Percentiles rank a stretch among this genome's conserved stretches.
These are phyloP conservation scores for Nicator chloris DNA, from an alignment of 2,113 vertebrate species.

Conservation along the genomic window DNA sequence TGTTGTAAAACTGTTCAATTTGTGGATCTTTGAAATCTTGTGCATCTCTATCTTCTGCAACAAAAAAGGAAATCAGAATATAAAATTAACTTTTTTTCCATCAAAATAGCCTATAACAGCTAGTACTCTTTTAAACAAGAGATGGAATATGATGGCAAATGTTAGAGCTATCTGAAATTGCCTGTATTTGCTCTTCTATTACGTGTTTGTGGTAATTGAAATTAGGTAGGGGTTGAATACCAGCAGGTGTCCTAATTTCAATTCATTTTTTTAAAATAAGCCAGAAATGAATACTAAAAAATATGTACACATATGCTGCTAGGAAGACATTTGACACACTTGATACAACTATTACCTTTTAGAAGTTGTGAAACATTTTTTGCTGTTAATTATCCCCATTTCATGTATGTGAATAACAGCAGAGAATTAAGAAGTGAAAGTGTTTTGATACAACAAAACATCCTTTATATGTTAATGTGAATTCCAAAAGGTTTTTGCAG, in stretches of 20 bases:
- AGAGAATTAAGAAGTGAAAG: not conserved
- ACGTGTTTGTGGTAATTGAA: not conserved
- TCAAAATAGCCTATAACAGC: slow-evolving; percentile 3
- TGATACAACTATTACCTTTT: not conserved
- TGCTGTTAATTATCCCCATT: not conserved
- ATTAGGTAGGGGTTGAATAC: slow-evolving; percentile 7
- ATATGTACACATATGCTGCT: not conserved
- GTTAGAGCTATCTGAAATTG: not conserved
- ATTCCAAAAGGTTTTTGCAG: slow-evolving; percentile 14
- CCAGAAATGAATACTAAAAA: not conserved
- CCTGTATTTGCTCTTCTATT: slow-evolving; percentile 9
- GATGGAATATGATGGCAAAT: not conserved
- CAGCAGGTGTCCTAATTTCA: not conserved
- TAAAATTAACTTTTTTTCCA: not conserved
- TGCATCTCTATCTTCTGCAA: not conserved
- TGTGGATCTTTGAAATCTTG: not conserved
- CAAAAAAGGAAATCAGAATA: slow-evolving; percentile 10
- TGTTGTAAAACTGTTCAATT: not conserved
- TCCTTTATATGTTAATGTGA: slow-evolving; percentile 28
- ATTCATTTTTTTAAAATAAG: not conserved
- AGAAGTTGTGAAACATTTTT: not conserved
- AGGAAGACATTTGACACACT: not conserved
- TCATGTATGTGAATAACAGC: not conserved
- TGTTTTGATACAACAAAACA: not conserved
- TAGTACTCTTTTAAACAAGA: not conserved